Evolutionary conservation across 2,888 invertebrate species (phyloP), one percentile per base, ranked within the genome.

Genomic region (Phytoseiulus persimilis): DNA sequence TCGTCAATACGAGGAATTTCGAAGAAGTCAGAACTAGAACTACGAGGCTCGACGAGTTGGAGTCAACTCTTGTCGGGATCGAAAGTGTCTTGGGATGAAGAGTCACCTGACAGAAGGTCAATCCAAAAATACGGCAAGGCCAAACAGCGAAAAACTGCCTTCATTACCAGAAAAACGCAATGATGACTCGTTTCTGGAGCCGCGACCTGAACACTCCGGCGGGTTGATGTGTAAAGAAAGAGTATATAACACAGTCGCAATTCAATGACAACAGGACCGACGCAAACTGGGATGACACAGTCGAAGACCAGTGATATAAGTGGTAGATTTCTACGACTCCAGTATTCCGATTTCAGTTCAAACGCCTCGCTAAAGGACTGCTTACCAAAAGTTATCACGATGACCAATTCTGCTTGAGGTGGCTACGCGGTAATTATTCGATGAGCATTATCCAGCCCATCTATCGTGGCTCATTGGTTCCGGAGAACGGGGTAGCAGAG

Each of bases 371-470:
- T 18, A 28, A 28, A 6, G 45, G 32, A 5, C 87, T 87, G n/a
- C 33, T 87, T 6, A 87, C 87, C 32, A 28, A 87, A 31, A 45
- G 31, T 9, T 87, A 45, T 33, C 87, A 87, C n/a, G 87, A 87
- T 45, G 87, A 87, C 39, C 39, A 87, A 28, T 87, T 39, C 0
- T 87, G 87, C 33, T 23, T 87, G 6, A 32, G 87, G 23, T 87
- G 87, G 87, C 87, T 87, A 0, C 87, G 87, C 28, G 87, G 87
- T 87, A 87, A 87, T 87, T 31, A 32, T 84, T 23, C 6, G 6
- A 28, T n/a, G 33, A 83, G 18, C 1, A 11, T 32, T 31, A 83
- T 11, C 11, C 1, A 65, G 5, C 18, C 28, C 1, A 23, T 18
- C 65, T 14, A 2, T 65, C 65, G 65, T 65, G 1, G 1, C 18